Conservation (phyloP, 2,888 invertebrate genomes). For the Harpagoxenus sublaevis region DNA sequence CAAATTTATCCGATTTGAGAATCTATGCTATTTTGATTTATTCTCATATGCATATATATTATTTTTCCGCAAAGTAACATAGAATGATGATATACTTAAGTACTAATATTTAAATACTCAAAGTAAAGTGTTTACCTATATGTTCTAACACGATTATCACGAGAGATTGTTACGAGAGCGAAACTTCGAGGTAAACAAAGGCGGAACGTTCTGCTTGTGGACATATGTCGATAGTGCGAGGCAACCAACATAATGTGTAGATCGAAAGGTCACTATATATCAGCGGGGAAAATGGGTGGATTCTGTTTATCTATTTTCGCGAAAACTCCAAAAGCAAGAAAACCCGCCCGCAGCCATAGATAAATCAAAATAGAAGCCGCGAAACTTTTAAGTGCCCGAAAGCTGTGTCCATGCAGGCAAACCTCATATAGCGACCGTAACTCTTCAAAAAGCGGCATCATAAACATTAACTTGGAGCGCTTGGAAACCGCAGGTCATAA, state of each 20-base stretch:
- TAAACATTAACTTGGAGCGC: constrained; percentile 17
- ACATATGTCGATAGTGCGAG: constrained; percentile 36
- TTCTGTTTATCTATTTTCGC: constrained; percentile 68
- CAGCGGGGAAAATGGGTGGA: constrained; percentile 28
- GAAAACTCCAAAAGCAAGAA: constrained; percentile 60
- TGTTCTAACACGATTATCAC: neutral
- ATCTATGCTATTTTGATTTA: neutral
- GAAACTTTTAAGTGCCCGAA: constrained; percentile 69
- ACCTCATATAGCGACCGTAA: constrained; percentile 46
- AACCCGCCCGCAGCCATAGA: constrained; percentile 65
- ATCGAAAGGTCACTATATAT: constrained; percentile 70
- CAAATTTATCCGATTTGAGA: neutral
- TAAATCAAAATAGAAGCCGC: constrained; percentile 72
- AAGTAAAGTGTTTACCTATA: neutral
- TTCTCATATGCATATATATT: neutral
- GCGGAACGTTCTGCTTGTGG: constrained; percentile 6
- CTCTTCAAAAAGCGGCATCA: constrained; percentile 18
- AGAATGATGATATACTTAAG: neutral
- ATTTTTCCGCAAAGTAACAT: neutral
- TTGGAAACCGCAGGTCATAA: neutral
- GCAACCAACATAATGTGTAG: constrained; percentile 48
- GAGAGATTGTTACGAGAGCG: neutral
- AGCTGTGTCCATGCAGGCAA: constrained; percentile 40
- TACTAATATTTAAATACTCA: neutral
- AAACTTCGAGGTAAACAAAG: constrained; percentile 10